Evolutionary conservation across 2,888 invertebrate species (phyloP).

Genomic region (Acronicta alni): DNA sequence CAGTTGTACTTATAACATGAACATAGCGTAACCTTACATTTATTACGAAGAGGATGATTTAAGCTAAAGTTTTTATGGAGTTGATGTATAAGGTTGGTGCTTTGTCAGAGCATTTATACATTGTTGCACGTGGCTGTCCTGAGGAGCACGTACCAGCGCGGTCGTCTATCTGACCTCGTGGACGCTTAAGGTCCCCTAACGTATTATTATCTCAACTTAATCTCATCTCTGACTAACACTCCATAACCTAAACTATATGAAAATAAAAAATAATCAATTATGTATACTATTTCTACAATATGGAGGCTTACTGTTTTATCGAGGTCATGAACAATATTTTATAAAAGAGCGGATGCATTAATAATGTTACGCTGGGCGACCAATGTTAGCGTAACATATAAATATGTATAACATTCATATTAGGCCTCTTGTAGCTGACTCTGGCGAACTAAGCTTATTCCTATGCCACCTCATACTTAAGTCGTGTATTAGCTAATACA

Average conservation of each 20-base stretch:
- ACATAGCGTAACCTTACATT: not conserved
- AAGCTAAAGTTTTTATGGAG: conserved; percentile 19
- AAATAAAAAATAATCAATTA: conserved; percentile 28
- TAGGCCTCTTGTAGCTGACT: conserved; percentile 3
- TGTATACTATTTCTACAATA: conserved; percentile 18
- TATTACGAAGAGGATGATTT: not conserved
- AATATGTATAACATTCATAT: too few species aligned
- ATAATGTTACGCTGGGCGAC: conserved; percentile 12
- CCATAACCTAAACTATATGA: conserved; percentile 9
- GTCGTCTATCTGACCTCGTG: conserved; percentile 60
- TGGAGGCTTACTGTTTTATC: conserved; percentile 8
- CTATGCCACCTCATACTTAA: conserved; percentile 9
- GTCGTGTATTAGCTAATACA: conserved; percentile 15
- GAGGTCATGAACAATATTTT: conserved; percentile 28
- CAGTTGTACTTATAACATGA: not conserved
- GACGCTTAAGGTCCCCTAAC: conserved; percentile 45
- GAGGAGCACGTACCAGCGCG: conserved; percentile 61
- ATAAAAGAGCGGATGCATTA: conserved; percentile 20
- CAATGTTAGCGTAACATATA: conserved; percentile 32
- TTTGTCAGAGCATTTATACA: conserved; percentile 39
- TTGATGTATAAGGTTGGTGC: conserved; percentile 14
- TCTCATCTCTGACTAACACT: conserved; percentile 39
- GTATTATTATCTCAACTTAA: conserved; percentile 27
- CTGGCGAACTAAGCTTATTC: conserved; percentile 15
- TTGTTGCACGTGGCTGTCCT: conserved; percentile 48